Conservation (phyloP, 2,113 vertebrate species). For the Diadophis punctatus region DNA sequence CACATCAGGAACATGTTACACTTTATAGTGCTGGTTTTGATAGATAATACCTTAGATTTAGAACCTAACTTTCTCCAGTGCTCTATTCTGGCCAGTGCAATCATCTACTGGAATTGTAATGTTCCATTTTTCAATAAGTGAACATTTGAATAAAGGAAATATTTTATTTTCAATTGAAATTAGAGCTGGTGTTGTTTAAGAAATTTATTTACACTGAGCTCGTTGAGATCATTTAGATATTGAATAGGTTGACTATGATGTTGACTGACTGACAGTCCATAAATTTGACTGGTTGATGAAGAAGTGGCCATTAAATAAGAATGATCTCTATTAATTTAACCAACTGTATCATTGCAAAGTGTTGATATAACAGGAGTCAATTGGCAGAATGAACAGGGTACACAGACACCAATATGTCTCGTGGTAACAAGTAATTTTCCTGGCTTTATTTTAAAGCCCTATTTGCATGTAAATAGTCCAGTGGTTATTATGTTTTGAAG, state of each 20-base stretch:
- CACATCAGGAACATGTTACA: not conserved
- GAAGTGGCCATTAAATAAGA: no score
- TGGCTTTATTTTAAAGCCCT: no score
- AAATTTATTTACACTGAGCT: not conserved
- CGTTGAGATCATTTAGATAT: not conserved
- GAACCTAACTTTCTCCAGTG: not conserved
- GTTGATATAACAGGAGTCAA: no score
- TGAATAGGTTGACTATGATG: not conserved
- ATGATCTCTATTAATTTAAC: no score
- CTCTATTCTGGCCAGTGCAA: not conserved
- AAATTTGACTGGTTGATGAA: no score
- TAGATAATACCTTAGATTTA: not conserved
- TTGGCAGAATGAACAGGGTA: no score
- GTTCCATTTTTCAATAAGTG: not conserved
- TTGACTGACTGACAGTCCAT: not conserved
- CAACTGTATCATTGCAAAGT: no score
- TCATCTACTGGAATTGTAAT: not conserved
- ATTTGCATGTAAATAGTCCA: no score
- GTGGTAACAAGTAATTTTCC: no score
- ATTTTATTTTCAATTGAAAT: not conserved
- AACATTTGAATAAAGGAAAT: not conserved
- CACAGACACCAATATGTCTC: no score
- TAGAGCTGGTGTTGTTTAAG: not conserved
- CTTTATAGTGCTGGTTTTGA: not conserved
- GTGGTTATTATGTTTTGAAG: no score